Conservation (phyloP, 2,888 invertebrate species). For the Calephelis perditalis region DNA sequence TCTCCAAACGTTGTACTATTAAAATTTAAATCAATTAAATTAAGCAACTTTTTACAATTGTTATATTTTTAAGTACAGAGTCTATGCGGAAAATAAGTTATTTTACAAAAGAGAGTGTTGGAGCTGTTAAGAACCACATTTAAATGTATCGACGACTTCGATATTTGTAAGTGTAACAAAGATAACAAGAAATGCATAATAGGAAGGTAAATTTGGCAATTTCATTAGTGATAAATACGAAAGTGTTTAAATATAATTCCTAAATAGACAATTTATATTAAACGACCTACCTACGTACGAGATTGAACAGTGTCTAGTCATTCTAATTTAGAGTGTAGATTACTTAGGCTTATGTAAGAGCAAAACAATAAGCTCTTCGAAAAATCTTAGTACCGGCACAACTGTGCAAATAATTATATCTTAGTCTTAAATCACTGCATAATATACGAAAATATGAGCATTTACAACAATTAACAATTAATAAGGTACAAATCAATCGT, state of each 20-base stretch:
- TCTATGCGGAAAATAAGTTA: too few species aligned
- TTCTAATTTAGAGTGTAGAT: slow-evolving; percentile 24
- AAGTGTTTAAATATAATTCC: slow-evolving; percentile 35
- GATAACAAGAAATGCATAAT: slow-evolving; percentile 50
- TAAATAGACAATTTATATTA: slow-evolving; percentile 48
- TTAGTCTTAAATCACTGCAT: too few species aligned
- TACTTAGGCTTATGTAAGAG: background rate
- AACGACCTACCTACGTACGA: slow-evolving; percentile 61
- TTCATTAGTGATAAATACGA: slow-evolving; percentile 48
- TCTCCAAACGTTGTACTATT: too few species aligned
- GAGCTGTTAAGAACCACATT: slow-evolving; percentile 18
- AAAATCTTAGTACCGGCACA: background rate
- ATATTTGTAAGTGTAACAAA: slow-evolving; percentile 47
- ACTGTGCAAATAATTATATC: background rate
- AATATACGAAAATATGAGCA: too few species aligned
- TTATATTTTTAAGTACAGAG: too few species aligned
- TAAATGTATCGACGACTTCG: slow-evolving; percentile 20
- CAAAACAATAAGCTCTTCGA: background rate
- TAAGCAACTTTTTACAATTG: too few species aligned
- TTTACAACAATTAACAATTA: too few species aligned
- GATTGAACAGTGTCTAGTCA: slow-evolving; percentile 47
- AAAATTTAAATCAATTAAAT: too few species aligned
- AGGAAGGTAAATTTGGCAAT: slow-evolving; percentile 70
- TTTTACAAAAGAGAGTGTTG: background rate
- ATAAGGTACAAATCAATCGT: too few species aligned